phyloP scores from a whole-genome alignment of 2,797 vertebrate genomes.

The Taenioides sp. region DNA sequence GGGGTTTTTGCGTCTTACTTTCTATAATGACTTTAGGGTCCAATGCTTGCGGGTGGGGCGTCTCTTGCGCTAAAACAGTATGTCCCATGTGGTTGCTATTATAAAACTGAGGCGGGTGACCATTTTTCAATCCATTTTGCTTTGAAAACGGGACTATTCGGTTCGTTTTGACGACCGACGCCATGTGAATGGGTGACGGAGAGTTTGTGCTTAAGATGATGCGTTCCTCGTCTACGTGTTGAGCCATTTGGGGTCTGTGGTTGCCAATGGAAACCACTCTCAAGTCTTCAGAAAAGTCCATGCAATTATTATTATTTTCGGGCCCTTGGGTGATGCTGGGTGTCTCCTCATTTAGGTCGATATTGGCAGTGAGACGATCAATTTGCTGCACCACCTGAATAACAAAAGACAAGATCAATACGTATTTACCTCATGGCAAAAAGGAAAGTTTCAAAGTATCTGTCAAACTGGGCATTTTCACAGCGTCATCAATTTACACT shows the following conservation, averaged over 20 bases:
- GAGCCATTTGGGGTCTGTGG: conserved; percentile 45
- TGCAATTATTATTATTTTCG: conserved; percentile 33
- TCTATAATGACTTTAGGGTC: conserved; percentile 58
- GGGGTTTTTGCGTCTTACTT: conserved; percentile 73
- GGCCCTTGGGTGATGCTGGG: conserved; percentile 35
- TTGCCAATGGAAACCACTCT: conserved; percentile 40
- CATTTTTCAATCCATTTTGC: conserved; percentile 51
- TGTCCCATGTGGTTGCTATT: conserved; percentile 45
- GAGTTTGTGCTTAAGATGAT: conserved; percentile 63
- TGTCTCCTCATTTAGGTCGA: conserved; percentile 70
- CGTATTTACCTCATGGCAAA: conserved; percentile 9
- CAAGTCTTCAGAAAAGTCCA: conserved; percentile 41
- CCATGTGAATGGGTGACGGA: conserved; percentile 66
- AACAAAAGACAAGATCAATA: conserved; percentile 38
- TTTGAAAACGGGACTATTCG: conserved; percentile 35
- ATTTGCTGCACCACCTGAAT: conserved; percentile 84
- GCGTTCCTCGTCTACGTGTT: conserved; percentile 42
- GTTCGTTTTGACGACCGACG: conserved; percentile 70
- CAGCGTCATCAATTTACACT: not conserved
- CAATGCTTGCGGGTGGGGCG: conserved; percentile 41
- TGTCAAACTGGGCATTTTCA: conserved; percentile 2
- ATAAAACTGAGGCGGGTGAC: conserved; percentile 60
- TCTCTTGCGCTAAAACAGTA: conserved; percentile 12
- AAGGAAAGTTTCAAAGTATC: conserved; percentile 6
- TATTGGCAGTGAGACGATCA: conserved; percentile 78